These are phyloP conservation scores for Drosophila pseudoananassae DNA, from an alignment of 1,140 invertebrate genomes.

Conservation along the genomic window DNA sequence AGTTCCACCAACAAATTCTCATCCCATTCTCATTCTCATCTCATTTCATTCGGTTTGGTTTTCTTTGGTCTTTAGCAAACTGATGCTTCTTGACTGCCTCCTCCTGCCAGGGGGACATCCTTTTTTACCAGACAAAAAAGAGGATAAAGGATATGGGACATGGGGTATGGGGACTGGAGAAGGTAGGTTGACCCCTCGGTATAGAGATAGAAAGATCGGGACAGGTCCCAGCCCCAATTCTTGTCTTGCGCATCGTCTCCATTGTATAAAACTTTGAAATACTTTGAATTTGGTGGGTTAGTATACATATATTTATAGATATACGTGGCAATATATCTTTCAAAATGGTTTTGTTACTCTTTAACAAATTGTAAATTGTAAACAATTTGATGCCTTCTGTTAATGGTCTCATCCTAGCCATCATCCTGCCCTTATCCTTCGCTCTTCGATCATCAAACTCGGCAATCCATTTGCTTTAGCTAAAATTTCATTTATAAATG, in stretches of 20 bases:
- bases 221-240: slow-evolving; percentile 15
- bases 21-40: slow-evolving; percentile 9
- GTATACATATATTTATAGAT: slow-evolving; percentile 83
- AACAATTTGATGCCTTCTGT: slow-evolving; percentile 48
- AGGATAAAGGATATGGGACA: slow-evolving; percentile 1
- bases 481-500: slow-evolving; percentile 45
- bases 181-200: not conserved
- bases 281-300: slow-evolving; percentile 83
- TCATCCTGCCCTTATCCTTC: slow-evolving; percentile 19
- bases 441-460: slow-evolving; percentile 1
- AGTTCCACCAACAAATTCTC: slow-evolving; percentile 26
- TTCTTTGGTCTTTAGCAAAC: slow-evolving; percentile 64
- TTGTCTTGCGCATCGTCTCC: slow-evolving; percentile 23
- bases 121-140: not conserved
- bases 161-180: not conserved
- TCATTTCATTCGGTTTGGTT: not conserved
- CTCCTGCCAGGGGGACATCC: slow-evolving; percentile 19
- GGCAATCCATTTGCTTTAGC: slow-evolving; percentile 12
- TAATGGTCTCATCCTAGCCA: not conserved
- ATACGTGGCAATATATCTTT: slow-evolving; percentile 75
- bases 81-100: slow-evolving; percentile 21
- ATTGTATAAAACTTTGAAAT: slow-evolving; percentile 76
- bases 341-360: slow-evolving; percentile 58
- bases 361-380: slow-evolving; percentile 71
- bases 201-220: slow-evolving; percentile 4